These are phyloP conservation scores for Chlorocebus sabaeus DNA, from an alignment of 2,113 vertebrate genomes.

Conservation along the genomic window DNA sequence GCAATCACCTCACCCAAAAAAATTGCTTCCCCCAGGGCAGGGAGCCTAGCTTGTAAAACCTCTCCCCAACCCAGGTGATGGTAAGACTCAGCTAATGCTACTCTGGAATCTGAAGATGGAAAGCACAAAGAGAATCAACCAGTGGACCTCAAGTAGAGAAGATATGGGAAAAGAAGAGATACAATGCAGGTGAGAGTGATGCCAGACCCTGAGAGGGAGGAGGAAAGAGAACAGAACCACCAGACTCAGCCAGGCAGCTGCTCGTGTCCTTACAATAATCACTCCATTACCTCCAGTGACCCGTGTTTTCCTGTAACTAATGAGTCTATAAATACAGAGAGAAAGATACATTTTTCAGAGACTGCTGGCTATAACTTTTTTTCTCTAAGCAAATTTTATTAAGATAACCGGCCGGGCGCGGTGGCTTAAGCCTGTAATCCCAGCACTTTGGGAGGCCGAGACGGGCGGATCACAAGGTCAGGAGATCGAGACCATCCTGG, in stretches of 20 bases:
- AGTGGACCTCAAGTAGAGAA: background rate
- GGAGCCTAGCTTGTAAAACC: background rate
- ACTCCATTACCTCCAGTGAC: background rate
- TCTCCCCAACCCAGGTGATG: background rate
- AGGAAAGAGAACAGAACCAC: background rate
- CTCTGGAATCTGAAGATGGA: background rate
- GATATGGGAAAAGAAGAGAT: background rate
- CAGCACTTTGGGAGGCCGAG: too few species aligned
- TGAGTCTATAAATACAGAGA: background rate
- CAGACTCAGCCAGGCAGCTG: background rate
- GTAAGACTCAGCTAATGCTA: background rate
- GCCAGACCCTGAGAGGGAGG: background rate
- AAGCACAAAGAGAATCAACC: background rate
- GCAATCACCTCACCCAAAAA: background rate
- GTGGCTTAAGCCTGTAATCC: too few species aligned
- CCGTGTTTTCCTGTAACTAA: background rate
- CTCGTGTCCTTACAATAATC: background rate
- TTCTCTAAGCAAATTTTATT: conserved; percentile 38
- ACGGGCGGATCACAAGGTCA: too few species aligned
- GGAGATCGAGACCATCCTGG: too few species aligned
- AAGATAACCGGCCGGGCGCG: background rate
- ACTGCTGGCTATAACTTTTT: background rate
- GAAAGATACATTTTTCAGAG: background rate
- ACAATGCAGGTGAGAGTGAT: background rate
- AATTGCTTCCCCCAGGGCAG: background rate